These are phyloP conservation scores for Acholoe squamosa DNA, from an alignment of 2,888 invertebrate genomes.

Conservation along the genomic window DNA sequence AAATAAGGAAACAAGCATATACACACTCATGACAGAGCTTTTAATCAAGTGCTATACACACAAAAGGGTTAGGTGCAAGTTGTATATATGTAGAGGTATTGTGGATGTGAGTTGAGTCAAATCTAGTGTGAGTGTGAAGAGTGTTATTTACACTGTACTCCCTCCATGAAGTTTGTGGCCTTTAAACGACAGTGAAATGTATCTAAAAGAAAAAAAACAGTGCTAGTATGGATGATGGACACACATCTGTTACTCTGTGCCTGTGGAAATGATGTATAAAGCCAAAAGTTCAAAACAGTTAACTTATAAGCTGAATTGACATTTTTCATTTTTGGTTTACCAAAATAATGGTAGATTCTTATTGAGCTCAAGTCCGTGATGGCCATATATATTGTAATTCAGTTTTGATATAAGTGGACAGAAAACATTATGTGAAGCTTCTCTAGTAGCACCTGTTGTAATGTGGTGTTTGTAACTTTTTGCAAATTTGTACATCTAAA, in stretches of 20 bases:
- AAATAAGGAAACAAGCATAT: not conserved
- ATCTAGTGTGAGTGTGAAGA: not conserved
- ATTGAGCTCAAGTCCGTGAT: not conserved
- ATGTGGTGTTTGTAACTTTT: not conserved
- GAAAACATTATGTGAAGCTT: not conserved
- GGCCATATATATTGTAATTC: not conserved
- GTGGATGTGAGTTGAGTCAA: not conserved
- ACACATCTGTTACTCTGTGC: not conserved
- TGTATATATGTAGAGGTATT: not conserved
- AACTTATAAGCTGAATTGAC: not conserved
- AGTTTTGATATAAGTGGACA: not conserved
- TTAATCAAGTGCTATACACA: not conserved
- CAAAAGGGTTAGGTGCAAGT: not conserved
- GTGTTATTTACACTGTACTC: not conserved
- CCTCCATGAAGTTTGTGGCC: not conserved
- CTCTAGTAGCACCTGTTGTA: not conserved
- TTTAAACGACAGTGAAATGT: not conserved
- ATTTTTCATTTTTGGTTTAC: not conserved
- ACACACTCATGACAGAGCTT: too few relatives aligned
- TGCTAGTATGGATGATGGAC: too few relatives aligned
- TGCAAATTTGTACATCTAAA: not conserved
- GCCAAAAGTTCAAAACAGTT: too few relatives aligned
- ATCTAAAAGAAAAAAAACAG: not conserved
- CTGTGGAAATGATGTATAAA: not conserved
- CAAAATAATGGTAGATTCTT: not conserved